These are phyloP conservation scores for Bombycilla garrulus DNA, from an alignment of 2,113 vertebrate genomes.

Conservation along the genomic window DNA sequence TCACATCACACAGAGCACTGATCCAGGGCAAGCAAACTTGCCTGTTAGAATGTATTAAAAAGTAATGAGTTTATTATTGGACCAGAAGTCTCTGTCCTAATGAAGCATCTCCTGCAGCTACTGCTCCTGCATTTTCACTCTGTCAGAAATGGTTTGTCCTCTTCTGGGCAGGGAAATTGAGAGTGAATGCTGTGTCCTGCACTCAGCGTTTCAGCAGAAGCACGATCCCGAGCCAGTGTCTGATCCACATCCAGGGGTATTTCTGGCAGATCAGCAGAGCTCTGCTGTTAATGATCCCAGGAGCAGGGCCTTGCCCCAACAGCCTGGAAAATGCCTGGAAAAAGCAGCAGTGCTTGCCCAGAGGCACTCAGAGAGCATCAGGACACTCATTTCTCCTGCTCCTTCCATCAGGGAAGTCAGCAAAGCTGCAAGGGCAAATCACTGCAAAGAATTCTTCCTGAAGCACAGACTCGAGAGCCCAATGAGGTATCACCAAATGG, in stretches of 20 bases:
- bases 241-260: neutral
- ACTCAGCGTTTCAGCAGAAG: neutral
- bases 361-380: neutral
- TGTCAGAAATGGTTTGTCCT: neutral
- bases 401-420: neutral
- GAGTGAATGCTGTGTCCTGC: neutral
- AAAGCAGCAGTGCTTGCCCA: neutral
- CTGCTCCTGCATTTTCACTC: neutral
- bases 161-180: neutral
- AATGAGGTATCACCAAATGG: neutral
- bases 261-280: neutral
- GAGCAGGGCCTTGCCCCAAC: neutral
- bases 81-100: neutral
- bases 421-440: neutral
- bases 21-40: neutral
- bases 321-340: neutral
- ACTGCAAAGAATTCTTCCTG: neutral
- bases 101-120: neutral
- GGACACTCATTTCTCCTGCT: neutral
- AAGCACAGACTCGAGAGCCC: neutral
- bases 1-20: neutral
- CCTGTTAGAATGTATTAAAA: neutral
- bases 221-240: fast-evolving
- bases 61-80: neutral
- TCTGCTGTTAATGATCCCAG: neutral